Conservation (phyloP, 2,888 invertebrate genomes). For the Agriopis marginaria region DNA sequence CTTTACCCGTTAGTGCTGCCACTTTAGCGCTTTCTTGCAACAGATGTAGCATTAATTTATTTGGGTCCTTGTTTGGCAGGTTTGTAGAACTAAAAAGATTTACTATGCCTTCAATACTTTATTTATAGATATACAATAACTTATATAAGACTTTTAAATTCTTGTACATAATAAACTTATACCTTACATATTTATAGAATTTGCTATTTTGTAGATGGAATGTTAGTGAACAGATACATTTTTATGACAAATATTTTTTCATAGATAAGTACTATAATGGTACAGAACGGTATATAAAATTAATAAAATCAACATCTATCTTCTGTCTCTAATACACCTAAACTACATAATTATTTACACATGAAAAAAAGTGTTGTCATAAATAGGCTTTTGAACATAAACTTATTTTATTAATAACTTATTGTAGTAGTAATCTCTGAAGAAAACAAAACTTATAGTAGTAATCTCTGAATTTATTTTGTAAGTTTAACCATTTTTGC, state of each 20-base stretch:
- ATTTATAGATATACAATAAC: conserved; percentile 11
- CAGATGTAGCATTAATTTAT: too few relatives aligned
- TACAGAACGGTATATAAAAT: too few relatives aligned
- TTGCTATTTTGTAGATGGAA: conserved; percentile 3
- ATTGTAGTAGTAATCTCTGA: conserved; percentile 4
- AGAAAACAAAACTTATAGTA: too few relatives aligned
- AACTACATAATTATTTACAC: background rate
- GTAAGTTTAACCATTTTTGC: background rate
- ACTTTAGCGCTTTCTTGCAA: too few relatives aligned
- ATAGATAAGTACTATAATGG: too few relatives aligned
- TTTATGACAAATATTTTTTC: too few relatives aligned
- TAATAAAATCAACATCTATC: background rate
- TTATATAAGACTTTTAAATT: conserved; percentile 11
- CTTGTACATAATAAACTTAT: conserved; percentile 2
- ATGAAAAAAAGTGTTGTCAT: background rate
- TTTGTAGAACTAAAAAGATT: background rate
- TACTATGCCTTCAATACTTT: conserved; percentile 1
- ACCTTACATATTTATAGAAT: background rate
- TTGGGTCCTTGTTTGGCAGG: too few relatives aligned
- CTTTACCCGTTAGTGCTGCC: too few relatives aligned
- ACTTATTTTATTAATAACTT: background rate
- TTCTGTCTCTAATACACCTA: background rate
- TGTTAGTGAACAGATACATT: background rate
- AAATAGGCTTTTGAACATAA: background rate
- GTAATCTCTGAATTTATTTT: background rate